These are phyloP conservation scores for Thinocorus orbignyianus DNA, from an alignment of 2,113 vertebrate species.

Conservation along the genomic window DNA sequence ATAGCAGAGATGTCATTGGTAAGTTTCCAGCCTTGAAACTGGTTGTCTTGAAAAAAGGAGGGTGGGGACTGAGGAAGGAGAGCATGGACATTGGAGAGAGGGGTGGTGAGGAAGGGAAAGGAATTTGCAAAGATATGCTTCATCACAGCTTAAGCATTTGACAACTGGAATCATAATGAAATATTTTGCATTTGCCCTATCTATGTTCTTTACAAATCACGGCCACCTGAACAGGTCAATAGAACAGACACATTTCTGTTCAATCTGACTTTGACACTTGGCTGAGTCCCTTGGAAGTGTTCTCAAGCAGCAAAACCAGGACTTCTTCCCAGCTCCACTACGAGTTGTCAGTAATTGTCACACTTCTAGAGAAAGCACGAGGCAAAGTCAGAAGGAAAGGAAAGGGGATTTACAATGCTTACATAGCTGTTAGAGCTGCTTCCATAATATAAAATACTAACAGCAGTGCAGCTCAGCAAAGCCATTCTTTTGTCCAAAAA, in stretches of 20 bases:
- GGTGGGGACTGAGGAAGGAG: background rate
- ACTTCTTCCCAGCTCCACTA: background rate
- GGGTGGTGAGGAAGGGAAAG: background rate
- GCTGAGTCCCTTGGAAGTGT: background rate
- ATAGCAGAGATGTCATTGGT: background rate
- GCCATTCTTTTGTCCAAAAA: slow-evolving; percentile 25
- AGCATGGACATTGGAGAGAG: background rate
- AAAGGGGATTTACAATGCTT: background rate
- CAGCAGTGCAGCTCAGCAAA: background rate
- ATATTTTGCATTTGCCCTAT: background rate
- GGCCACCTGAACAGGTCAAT: background rate
- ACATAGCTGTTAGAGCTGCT: background rate
- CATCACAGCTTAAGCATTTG: background rate
- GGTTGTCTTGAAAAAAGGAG: background rate
- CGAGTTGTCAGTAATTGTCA: background rate
- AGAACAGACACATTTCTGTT: background rate
- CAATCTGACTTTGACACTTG: background rate
- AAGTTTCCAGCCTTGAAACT: background rate
- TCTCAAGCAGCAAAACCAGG: background rate
- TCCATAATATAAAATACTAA: background rate
- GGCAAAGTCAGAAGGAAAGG: background rate
- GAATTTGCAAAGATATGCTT: background rate
- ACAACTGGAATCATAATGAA: background rate
- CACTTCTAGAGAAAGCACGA: background rate
- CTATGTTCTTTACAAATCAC: background rate